A percentile compares a stretch with the other conserved stretches of the same genome.
Evolutionary conservation across 2,113 vertebrate species (phyloP).

Genomic region (Mus musculus): GRCm39 chr1:178177001-178177500

Average conservation of each 20-base stretch:
- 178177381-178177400: too few species aligned
- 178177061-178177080: neutral
- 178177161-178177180: neutral
- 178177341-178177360: too few species aligned
- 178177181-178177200: neutral
- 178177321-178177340: too few species aligned
- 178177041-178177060: neutral
- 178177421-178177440: too few species aligned
- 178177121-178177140: neutral
- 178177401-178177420: too few species aligned
- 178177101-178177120: neutral
- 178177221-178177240: neutral
- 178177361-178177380: too few species aligned
- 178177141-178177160: neutral
- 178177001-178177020: constrained; percentile 2
- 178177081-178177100: neutral
- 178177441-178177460: neutral
- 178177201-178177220: neutral
- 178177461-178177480: neutral
- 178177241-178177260: neutral
- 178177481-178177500: neutral
- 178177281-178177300: neutral
- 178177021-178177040: too few species aligned
- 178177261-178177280: neutral
- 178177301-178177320: too few species aligned